A percentile compares a stretch with the other conserved stretches of the same genome.
phyloP scores from a whole-genome alignment of 2,888 invertebrate species.

The Lymantria dispar region DNA sequence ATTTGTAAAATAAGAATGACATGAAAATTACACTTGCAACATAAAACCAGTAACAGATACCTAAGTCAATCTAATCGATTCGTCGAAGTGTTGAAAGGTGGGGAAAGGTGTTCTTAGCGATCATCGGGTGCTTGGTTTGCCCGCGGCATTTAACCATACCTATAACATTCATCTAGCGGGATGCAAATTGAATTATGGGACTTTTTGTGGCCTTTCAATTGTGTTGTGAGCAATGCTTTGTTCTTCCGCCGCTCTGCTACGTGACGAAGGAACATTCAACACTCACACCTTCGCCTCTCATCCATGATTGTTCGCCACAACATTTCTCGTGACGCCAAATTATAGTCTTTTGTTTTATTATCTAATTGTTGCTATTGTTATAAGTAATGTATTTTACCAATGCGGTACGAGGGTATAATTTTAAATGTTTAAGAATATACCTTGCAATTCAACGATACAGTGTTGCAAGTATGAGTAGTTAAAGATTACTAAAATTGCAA shows the following conservation, averaged over 20 bases:
- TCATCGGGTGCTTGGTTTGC: conserved; percentile 47
- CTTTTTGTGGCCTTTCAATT: conserved; percentile 77
- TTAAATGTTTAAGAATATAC: no score
- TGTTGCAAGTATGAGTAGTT: no score
- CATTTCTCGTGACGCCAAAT: conserved; percentile 71
- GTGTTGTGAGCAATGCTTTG: conserved; percentile 72
- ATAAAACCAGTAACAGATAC: conserved; percentile 58
- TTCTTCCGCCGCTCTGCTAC: conserved; percentile 70
- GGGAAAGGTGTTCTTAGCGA: conserved; percentile 75
- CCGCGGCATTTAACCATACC: conserved; percentile 66
- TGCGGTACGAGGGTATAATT: conserved; percentile 16
- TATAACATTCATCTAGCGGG: conserved; percentile 76
- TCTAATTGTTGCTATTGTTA: conserved; percentile 77
- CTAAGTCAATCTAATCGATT: conserved; percentile 67
- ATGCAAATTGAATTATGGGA: conserved; percentile 82
- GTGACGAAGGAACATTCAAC: conserved; percentile 76
- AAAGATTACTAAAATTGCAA: not conserved
- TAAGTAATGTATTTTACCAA: conserved; percentile 52
- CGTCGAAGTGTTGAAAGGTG: conserved; percentile 77
- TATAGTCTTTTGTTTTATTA: conserved; percentile 77
- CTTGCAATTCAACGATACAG: no score
- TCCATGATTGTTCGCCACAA: conserved; percentile 65
- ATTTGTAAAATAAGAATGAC: conserved; percentile 9
- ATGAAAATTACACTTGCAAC: conserved; percentile 26
- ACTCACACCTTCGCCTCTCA: conserved; percentile 59